phyloP scores from a whole-genome alignment of 2,888 invertebrate species.

The Corbicula japonica region DNA sequence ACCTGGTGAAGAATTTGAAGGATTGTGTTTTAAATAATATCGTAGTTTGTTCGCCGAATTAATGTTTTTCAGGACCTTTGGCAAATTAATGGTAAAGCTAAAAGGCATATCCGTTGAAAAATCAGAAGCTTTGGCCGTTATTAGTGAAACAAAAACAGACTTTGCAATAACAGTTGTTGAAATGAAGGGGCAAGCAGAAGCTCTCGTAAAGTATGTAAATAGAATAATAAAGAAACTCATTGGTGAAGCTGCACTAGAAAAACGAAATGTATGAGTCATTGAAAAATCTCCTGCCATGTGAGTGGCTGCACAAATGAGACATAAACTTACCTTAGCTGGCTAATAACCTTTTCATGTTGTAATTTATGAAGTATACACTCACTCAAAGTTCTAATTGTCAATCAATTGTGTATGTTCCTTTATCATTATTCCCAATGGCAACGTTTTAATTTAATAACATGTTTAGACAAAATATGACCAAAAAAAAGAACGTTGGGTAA shows the following conservation, averaged over 20 bases:
- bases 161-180: background rate
- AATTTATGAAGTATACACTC: too few relatives aligned
- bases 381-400: too few relatives aligned
- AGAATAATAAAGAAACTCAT: background rate
- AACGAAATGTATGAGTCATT: slow-evolving; percentile 23
- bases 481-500: too few relatives aligned
- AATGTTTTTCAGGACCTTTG: slow-evolving; percentile 1
- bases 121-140: background rate
- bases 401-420: too few relatives aligned
- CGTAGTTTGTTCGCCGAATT: background rate
- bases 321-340: too few relatives aligned
- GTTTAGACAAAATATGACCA: too few relatives aligned
- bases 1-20: background rate
- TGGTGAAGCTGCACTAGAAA: background rate
- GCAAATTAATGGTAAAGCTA: background rate
- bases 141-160: background rate
- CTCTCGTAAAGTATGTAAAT: background rate
- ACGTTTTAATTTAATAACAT: too few relatives aligned
- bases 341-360: too few relatives aligned
- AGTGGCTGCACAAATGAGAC: too few relatives aligned
- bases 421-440: too few relatives aligned
- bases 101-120: background rate
- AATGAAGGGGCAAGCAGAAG: background rate
- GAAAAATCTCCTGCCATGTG: slow-evolving; percentile 12
- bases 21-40: background rate